Conservation (phyloP, 2,888 invertebrate genomes). For the Timema podura region DNA sequence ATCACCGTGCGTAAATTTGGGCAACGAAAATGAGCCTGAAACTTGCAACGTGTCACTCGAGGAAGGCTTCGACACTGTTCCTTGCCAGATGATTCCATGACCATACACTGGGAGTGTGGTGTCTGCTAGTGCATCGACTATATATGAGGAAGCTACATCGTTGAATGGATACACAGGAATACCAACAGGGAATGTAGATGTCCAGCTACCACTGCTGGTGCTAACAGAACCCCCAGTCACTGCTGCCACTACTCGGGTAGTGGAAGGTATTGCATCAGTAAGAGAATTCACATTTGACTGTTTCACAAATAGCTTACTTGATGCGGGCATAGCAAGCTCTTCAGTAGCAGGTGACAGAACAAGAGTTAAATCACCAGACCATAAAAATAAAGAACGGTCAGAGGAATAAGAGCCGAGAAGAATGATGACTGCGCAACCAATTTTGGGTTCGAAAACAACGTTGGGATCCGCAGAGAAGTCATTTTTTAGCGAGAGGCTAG, state of each 20-base stretch:
- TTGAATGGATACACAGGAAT: slow-evolving; percentile 11
- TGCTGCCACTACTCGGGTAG: no score
- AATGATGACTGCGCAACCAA: not conserved
- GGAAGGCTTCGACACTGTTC: not conserved
- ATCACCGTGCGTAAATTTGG: slow-evolving; percentile 9
- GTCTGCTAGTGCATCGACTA: not conserved
- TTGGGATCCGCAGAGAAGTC: no score
- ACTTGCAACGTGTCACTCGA: not conserved
- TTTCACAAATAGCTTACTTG: not conserved
- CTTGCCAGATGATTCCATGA: slow-evolving; percentile 15
- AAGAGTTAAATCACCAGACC: slow-evolving; percentile 6
- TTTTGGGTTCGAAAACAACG: no score
- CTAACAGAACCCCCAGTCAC: no score
- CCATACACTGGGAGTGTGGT: not conserved
- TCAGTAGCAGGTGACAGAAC: not conserved
- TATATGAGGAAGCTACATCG: not conserved
- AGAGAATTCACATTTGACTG: not conserved
- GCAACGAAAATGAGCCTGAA: slow-evolving; percentile 16
- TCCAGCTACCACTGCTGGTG: no score
- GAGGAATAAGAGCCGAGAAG: slow-evolving; percentile 9
- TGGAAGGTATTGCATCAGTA: slow-evolving; percentile 2
- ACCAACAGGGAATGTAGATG: not conserved
- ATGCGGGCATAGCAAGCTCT: not conserved
- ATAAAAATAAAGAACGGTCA: not conserved
- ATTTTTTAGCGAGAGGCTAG: no score